A percentile compares a stretch with the other conserved stretches of the same genome.
Evolutionary conservation across 2,797 vertebrate genomes (phyloP).

Genomic region (Cyprinodon diabolis): DNA sequence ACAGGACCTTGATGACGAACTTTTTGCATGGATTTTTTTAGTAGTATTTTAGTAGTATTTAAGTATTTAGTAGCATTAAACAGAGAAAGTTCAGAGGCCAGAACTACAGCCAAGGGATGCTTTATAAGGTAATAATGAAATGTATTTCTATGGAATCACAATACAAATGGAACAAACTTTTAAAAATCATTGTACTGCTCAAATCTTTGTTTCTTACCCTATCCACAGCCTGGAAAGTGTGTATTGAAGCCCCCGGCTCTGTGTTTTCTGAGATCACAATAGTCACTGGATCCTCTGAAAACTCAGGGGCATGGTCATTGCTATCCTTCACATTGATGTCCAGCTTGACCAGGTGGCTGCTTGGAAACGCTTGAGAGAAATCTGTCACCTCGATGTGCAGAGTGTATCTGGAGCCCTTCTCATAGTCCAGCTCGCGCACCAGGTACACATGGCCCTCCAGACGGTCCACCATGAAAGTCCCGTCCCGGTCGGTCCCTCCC

Average conservation of each 20-base stretch:
- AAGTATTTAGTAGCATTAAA: too few relatives aligned
- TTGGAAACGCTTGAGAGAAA: slow-evolving; percentile 81
- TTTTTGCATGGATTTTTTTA: too few relatives aligned
- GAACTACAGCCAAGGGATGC: not conserved
- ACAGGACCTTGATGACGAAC: too few relatives aligned
- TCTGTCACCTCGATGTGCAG: slow-evolving; percentile 91
- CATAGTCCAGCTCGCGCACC: slow-evolving; percentile 91
- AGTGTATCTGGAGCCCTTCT: slow-evolving; percentile 84
- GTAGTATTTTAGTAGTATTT: too few relatives aligned
- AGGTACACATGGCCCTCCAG: slow-evolving; percentile 89
- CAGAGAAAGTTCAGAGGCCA: not conserved
- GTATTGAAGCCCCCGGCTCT: slow-evolving; percentile 83
- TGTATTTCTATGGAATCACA: not conserved
- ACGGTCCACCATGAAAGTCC: slow-evolving; percentile 91
- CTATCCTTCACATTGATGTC: slow-evolving; percentile 91
- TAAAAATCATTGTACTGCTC: not conserved
- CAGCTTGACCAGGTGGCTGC: slow-evolving; percentile 86
- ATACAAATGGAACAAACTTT: not conserved
- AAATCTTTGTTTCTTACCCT: slow-evolving; percentile 71
- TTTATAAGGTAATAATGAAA: not conserved
- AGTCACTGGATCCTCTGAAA: slow-evolving; percentile 91
- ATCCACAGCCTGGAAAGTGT: slow-evolving; percentile 91
- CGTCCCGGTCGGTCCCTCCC: slow-evolving; percentile 86
- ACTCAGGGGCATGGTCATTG: slow-evolving; percentile 91
- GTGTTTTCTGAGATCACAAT: slow-evolving; percentile 91